A percentile compares a stretch with the other conserved stretches of the same genome.
Conservation (phyloP, 2,797 vertebrate species). For the Lithobates sylvaticus region DNA sequence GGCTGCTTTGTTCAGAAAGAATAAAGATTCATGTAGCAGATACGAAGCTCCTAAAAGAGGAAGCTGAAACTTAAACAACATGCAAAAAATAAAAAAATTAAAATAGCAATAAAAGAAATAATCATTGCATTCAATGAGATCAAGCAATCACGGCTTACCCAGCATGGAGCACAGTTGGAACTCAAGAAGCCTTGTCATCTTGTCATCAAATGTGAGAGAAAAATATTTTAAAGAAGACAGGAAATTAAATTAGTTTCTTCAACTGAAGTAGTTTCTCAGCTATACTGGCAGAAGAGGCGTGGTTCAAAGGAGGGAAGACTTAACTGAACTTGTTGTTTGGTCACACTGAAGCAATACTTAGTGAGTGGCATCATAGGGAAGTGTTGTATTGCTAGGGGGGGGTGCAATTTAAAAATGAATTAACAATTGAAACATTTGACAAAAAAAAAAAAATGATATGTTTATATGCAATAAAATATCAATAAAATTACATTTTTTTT, state of each 20-base stretch:
- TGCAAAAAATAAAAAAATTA: background rate
- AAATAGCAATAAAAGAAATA: background rate
- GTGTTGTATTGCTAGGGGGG: background rate
- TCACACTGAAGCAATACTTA: background rate
- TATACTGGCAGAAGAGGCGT: constrained; percentile 9
- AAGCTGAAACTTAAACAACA: background rate
- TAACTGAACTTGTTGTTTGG: background rate
- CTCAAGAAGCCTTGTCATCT: constrained; percentile 44
- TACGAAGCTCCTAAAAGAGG: background rate
- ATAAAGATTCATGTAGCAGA: background rate
- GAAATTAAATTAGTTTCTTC: constrained; percentile 52
- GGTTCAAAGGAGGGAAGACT: constrained; percentile 14
- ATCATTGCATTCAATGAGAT: background rate
- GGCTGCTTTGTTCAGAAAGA: background rate
- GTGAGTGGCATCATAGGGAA: background rate
- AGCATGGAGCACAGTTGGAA: background rate
- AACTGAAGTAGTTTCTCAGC: constrained; percentile 32
- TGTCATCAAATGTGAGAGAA: constrained; percentile 35
- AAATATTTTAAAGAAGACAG: constrained; percentile 37
- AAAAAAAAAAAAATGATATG: background rate
- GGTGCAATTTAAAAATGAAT: background rate
- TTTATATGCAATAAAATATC: background rate
- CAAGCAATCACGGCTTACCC: constrained; percentile 23
- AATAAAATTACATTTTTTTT: no score
- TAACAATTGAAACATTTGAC: background rate